Percentiles rank a stretch among this genome's conserved stretches.
phyloP scores from a whole-genome alignment of 2,797 vertebrate genomes.

The Manis pentadactyla region DNA sequence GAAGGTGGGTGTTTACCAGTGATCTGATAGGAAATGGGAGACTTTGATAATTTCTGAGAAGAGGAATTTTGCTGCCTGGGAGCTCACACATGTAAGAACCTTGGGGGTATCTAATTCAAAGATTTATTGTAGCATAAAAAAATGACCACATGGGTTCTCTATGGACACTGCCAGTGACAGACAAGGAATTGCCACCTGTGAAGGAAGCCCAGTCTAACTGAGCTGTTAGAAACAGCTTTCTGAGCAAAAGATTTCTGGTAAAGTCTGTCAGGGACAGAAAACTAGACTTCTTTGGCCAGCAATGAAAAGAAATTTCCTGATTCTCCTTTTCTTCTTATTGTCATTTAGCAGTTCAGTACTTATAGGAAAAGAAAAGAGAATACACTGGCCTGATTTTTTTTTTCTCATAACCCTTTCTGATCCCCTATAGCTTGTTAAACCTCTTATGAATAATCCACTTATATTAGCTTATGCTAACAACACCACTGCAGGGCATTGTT shows the following conservation, averaged over 20 bases:
- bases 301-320: neutral
- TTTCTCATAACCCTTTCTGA: constrained; percentile 14
- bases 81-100: neutral
- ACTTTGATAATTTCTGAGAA: neutral
- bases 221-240: neutral
- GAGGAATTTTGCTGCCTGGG: neutral
- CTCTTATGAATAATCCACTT: constrained; percentile 70
- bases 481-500: constrained; percentile 46
- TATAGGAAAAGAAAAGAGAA: neutral
- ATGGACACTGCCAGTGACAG: neutral
- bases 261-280: neutral
- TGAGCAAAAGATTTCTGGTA: neutral
- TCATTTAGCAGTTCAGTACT: constrained; percentile 20
- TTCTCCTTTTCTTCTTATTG: constrained; percentile 16
- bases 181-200: neutral
- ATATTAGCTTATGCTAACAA: constrained; percentile 63
- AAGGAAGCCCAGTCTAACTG: neutral
- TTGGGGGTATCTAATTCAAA: neutral
- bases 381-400: constrained; percentile 1
- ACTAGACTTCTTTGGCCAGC: neutral
- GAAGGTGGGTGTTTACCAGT: neutral
- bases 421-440: constrained; percentile 60
- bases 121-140: neutral
- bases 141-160: neutral
- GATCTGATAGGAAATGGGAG: neutral